Evolutionary conservation across 2,888 invertebrate species (phyloP).

Genomic region (Macaria liturata): DNA sequence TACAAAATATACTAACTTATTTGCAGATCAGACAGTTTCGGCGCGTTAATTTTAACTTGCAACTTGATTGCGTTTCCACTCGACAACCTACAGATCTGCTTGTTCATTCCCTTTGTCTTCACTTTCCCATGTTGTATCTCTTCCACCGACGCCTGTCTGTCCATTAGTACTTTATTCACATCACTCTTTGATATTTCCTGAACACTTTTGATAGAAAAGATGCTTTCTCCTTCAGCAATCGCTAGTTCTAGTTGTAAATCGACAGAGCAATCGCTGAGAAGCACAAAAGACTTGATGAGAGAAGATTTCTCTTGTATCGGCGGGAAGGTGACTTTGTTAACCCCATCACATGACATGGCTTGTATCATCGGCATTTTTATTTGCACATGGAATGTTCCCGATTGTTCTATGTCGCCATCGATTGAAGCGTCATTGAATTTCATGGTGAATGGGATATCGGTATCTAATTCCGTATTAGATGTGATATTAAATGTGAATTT

Average conservation of each 20-base stretch:
- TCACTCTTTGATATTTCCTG: slow-evolving; percentile 70
- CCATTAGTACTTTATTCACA: slow-evolving; percentile 63
- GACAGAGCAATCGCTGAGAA: slow-evolving; percentile 66
- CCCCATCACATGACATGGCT: slow-evolving; percentile 65
- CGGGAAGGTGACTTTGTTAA: slow-evolving; percentile 63
- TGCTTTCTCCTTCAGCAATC: slow-evolving; percentile 54
- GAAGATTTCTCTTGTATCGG: slow-evolving; percentile 54
- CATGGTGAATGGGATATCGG: slow-evolving; percentile 54
- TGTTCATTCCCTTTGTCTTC: slow-evolving; percentile 56
- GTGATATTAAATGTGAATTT: slow-evolving; percentile 61
- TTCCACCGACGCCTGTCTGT: slow-evolving; percentile 50
- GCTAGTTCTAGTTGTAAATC: slow-evolving; percentile 65
- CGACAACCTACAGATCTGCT: slow-evolving; percentile 65
- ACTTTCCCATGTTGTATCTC: slow-evolving; percentile 45
- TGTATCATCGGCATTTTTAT: slow-evolving; percentile 68
- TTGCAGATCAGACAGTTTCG: slow-evolving; percentile 55
- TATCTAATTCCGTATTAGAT: slow-evolving; percentile 56
- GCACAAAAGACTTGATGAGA: slow-evolving; percentile 58
- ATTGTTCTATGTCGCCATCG: slow-evolving; percentile 58
- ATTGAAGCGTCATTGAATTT: slow-evolving; percentile 62
- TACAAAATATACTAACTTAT: slow-evolving; percentile 46
- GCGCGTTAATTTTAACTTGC: slow-evolving; percentile 61
- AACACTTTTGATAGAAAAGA: slow-evolving; percentile 63
- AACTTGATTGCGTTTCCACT: slow-evolving; percentile 68
- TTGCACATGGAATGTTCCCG: slow-evolving; percentile 51